A percentile compares a stretch with the other conserved stretches of the same genome.
These are phyloP conservation scores for Chromis chromis DNA, from an alignment of 2,797 vertebrate genomes.

Conservation along the genomic window DNA sequence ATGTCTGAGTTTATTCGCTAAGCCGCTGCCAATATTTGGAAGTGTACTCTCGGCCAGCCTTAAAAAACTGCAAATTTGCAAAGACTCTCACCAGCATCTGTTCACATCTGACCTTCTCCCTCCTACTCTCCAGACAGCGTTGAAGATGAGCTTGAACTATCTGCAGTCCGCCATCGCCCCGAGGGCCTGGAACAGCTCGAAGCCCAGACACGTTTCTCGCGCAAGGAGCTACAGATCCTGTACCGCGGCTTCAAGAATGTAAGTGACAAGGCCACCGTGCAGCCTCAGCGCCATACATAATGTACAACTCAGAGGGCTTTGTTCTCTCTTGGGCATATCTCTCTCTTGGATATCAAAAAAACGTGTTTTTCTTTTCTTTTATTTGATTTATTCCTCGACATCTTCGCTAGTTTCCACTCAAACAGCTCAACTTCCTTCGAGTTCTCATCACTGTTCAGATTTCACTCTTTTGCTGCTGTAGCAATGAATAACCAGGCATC, in stretches of 20 bases:
- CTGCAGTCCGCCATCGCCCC: conserved; percentile 95
- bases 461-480: neutral
- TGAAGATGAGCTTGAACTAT: conserved; percentile 98
- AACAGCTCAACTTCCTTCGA: neutral
- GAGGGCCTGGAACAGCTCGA: conserved; percentile 96
- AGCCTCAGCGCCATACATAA: conserved; percentile 16
- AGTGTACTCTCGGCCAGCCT: neutral
- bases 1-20: neutral
- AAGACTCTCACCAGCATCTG: neutral
- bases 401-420: neutral
- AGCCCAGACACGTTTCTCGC: conserved; percentile 95
- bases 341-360: conserved; percentile 28
- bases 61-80: conserved; percentile 17
- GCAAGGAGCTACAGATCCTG: conserved; percentile 98
- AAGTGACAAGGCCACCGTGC: conserved; percentile 70
- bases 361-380: conserved; percentile 32
- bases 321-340: conserved; percentile 9
- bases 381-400: conserved; percentile 42
- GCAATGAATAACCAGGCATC: conserved; percentile 7
- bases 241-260: conserved; percentile 99
- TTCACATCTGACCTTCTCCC: conserved; percentile 36
- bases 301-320: conserved; percentile 33
- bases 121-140: conserved; percentile 89
- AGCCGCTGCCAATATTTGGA: conserved; percentile 1
- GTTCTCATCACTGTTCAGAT: neutral